Conservation (phyloP, 2,113 vertebrate species). For the Scomber scombrus region DNA sequence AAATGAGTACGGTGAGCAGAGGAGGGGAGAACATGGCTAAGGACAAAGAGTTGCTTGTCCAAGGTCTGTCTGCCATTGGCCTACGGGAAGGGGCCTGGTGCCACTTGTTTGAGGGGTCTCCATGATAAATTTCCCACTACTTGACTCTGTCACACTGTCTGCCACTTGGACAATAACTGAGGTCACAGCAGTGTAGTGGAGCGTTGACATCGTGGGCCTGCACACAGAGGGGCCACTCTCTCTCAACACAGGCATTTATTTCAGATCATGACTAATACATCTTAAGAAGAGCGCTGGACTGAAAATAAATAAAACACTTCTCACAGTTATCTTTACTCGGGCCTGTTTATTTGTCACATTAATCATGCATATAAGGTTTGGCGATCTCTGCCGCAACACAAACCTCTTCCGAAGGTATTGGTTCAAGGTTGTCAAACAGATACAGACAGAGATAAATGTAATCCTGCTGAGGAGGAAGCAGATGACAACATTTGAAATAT, state of each 20-base stretch:
- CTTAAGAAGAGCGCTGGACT: slow-evolving; percentile 27
- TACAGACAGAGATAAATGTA: slow-evolving; percentile 65
- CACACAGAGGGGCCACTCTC: slow-evolving; percentile 59
- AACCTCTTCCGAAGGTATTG: not conserved
- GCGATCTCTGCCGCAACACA: not conserved
- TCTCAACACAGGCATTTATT: slow-evolving; percentile 65
- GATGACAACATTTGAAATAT: slow-evolving; percentile 61
- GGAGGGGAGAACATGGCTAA: slow-evolving; percentile 71
- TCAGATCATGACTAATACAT: slow-evolving; percentile 46
- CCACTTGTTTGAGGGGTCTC: slow-evolving; percentile 80
- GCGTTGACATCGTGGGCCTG: slow-evolving; percentile 53
- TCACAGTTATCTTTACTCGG: slow-evolving; percentile 60
- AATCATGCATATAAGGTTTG: slow-evolving; percentile 45
- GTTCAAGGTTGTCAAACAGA: slow-evolving; percentile 63
- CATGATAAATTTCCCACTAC: slow-evolving; percentile 85
- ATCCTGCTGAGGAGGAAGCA: slow-evolving; percentile 60
- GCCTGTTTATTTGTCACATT: slow-evolving; percentile 73
- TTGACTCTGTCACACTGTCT: slow-evolving; percentile 85
- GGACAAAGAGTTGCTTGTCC: slow-evolving; percentile 84
- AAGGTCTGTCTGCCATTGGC: slow-evolving; percentile 64
- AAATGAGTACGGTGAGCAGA: slow-evolving; percentile 74
- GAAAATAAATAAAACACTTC: slow-evolving; percentile 73
- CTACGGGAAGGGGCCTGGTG: slow-evolving; percentile 58
- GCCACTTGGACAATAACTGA: slow-evolving; percentile 81
- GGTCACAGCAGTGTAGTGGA: slow-evolving; percentile 73